A percentile compares a stretch with the other conserved stretches of the same genome.
phyloP scores from a whole-genome alignment of 2,113 vertebrate genomes.

The Ctenomys sociabilis region DNA sequence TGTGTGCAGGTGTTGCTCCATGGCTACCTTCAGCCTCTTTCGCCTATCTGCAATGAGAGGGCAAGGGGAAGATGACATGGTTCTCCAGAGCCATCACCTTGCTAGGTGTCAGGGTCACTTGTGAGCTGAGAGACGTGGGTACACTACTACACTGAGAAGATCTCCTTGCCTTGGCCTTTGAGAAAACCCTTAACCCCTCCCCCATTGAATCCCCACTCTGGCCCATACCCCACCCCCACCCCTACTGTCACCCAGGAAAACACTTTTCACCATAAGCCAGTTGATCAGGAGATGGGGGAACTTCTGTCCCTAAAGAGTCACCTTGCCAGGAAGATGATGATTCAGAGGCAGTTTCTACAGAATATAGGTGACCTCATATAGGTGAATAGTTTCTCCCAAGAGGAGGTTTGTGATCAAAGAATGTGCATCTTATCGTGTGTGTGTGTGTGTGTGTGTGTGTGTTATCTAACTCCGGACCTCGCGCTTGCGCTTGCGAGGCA shows the following conservation, averaged over 20 bases:
- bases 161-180: background rate
- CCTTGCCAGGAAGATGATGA: background rate
- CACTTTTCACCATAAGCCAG: background rate
- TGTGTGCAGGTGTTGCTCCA: background rate
- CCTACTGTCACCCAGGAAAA: background rate
- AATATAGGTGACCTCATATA: background rate
- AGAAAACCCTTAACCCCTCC: too few species aligned
- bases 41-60: background rate
- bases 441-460: background rate
- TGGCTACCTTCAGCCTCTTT: background rate
- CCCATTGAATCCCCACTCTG: background rate
- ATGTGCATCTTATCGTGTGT: too few species aligned
- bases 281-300: background rate
- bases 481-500: too few species aligned
- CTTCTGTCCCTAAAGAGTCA: background rate
- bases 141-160: background rate
- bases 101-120: background rate
- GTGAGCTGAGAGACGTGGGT: background rate
- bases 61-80: background rate
- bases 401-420: background rate
- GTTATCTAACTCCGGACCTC: too few species aligned
- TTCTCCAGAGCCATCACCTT: background rate
- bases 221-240: background rate
- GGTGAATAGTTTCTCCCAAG: background rate
- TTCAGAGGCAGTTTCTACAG: background rate